These are phyloP conservation scores for Diplodus puntazzo DNA, from an alignment of 2,797 vertebrate species.

Conservation along the genomic window DNA sequence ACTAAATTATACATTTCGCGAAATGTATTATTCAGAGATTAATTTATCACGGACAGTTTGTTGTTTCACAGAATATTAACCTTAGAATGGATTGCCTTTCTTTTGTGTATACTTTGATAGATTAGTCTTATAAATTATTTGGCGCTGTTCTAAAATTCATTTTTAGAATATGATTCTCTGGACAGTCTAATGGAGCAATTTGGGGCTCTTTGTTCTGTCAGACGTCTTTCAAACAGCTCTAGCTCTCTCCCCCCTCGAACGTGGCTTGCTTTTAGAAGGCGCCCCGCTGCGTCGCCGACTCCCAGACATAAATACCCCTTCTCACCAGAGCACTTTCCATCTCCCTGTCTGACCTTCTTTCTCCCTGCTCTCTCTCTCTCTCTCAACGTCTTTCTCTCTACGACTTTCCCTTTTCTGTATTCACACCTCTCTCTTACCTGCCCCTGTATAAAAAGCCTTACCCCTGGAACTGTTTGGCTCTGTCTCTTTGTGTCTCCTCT, in stretches of 20 bases:
- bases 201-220: conserved; percentile 72
- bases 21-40: conserved; percentile 79
- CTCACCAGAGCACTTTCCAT: conserved; percentile 65
- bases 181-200: conserved; percentile 78
- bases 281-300: conserved; percentile 68
- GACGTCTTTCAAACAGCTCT: conserved; percentile 56
- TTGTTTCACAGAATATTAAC: conserved; percentile 78
- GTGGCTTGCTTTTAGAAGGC: conserved; percentile 76
- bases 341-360: conserved; percentile 79
- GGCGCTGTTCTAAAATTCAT: conserved; percentile 59
- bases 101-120: conserved; percentile 75
- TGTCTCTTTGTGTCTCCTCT: conserved; percentile 51
- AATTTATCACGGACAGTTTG: conserved; percentile 77
- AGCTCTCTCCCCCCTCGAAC: conserved; percentile 61
- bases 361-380: conserved; percentile 34
- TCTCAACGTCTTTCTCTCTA: conserved; percentile 35
- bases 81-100: conserved; percentile 60
- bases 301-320: conserved; percentile 79
- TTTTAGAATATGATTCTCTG: conserved; percentile 64
- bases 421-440: conserved; percentile 38
- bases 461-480: conserved; percentile 40
- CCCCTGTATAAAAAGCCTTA: conserved; percentile 42
- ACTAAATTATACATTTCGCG: conserved; percentile 79
- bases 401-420: conserved; percentile 41
- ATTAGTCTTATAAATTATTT: conserved; percentile 82